A percentile compares a stretch with the other conserved stretches of the same genome.
phyloP scores from a whole-genome alignment of 2,113 vertebrate genomes.

The Tychaedon coryphoeus region DNA sequence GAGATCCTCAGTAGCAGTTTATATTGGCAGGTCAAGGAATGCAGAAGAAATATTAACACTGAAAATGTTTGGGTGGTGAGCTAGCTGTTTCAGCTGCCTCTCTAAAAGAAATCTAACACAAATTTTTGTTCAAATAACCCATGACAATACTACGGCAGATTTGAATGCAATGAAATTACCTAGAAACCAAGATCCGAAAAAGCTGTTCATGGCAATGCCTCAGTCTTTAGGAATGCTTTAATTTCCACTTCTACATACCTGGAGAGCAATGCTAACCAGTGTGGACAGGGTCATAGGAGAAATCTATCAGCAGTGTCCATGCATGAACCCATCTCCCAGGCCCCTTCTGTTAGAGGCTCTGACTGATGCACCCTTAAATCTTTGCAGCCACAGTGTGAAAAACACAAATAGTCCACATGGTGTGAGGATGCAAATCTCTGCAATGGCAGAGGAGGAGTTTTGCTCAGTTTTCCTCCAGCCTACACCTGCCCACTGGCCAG shows the following conservation, averaged over 20 bases:
- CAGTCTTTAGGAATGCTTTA: not conserved
- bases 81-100: not conserved
- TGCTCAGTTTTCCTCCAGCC: not conserved
- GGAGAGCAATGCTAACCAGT: rapidly evolving
- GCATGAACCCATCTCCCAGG: rapidly evolving
- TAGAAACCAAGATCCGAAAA: not conserved
- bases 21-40: not conserved
- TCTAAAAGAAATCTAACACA: not conserved
- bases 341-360: not conserved
- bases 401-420: rapidly evolving
- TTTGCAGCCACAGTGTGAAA: not conserved
- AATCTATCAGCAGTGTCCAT: not conserved
- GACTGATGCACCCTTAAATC: not conserved
- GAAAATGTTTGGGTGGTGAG: not conserved
- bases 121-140: not conserved
- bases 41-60: not conserved
- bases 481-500: not conserved
- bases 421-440: not conserved
- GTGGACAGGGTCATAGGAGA: rapidly evolving
- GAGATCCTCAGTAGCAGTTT: not conserved
- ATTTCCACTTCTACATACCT: too few relatives aligned
- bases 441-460: not conserved
- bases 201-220: not conserved
- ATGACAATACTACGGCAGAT: not conserved
- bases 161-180: not conserved